phyloP scores from a whole-genome alignment of 2,888 invertebrate genomes.

The Mamestra brassicae region DNA sequence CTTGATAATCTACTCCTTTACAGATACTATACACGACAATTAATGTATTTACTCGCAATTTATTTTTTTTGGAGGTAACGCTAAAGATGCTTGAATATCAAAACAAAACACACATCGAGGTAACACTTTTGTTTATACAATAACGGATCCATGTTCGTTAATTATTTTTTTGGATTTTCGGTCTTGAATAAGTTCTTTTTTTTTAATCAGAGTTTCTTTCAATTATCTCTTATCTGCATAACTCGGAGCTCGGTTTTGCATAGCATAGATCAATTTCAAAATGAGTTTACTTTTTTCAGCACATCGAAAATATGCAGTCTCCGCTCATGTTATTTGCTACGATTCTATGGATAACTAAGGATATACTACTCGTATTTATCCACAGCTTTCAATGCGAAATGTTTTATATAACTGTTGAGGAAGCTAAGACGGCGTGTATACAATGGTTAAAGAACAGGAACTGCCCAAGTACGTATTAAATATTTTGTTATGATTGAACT shows the following conservation, averaged over 20 bases:
- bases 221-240: no score
- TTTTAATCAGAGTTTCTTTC: no score
- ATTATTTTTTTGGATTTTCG: no score
- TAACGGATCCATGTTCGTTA: no score
- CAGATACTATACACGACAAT: conserved; percentile 9
- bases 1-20: not conserved
- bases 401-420: conserved; percentile 11
- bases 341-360: conserved; percentile 24
- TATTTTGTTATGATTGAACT: no score
- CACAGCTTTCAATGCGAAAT: conserved; percentile 23
- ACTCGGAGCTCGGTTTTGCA: no score
- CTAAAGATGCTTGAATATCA: not conserved
- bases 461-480: conserved; percentile 10
- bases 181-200: no score
- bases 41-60: conserved; percentile 8
- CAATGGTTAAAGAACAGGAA: conserved; percentile 13
- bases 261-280: no score
- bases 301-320: no score
- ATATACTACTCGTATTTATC: conserved; percentile 11
- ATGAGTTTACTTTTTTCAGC: no score
- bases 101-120: not conserved
- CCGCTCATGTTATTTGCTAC: no score
- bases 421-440: conserved; percentile 21
- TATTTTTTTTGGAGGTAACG: not conserved
- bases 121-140: not conserved